Percentiles rank a stretch among this genome's conserved stretches.
Conservation (phyloP, 2,113 vertebrate genomes). For the Sitta europaea region DNA sequence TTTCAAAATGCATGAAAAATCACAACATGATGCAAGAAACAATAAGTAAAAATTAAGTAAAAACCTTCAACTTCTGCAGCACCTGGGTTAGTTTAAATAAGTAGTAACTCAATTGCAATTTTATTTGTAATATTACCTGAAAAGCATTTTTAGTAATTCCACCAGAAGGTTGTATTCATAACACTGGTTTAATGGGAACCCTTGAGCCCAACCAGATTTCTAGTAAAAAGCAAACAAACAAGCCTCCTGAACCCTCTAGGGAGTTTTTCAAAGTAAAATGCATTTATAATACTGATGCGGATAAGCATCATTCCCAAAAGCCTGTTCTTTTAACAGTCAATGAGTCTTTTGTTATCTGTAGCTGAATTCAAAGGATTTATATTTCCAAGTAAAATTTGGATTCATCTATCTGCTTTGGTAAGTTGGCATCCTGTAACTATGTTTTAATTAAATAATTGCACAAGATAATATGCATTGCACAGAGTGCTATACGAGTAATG, state of each 20-base stretch:
- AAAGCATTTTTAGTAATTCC: not conserved
- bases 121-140: not conserved
- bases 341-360: not conserved
- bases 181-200: not conserved
- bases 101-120: not conserved
- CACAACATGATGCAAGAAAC: not conserved
- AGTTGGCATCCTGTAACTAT: not conserved
- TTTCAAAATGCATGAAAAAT: not conserved
- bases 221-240: not conserved
- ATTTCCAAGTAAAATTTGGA: conserved; percentile 22
- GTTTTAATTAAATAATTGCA: conserved; percentile 57
- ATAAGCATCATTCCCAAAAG: conserved; percentile 32
- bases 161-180: not conserved
- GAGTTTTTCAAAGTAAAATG: conserved; percentile 33
- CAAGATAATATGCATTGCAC: not conserved
- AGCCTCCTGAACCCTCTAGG: not conserved
- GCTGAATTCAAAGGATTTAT: conserved; percentile 1
- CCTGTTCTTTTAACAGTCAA: not conserved
- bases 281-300: conserved; percentile 16
- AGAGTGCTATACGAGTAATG: not conserved
- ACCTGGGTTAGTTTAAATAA: not conserved
- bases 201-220: not conserved
- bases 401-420: conserved; percentile 27
- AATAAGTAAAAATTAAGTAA: not conserved
- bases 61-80: not conserved